A percentile compares a stretch with the other conserved stretches of the same genome.
phyloP scores from a whole-genome alignment of 2,797 vertebrate species.

The Stomatorhinus walkeri region DNA sequence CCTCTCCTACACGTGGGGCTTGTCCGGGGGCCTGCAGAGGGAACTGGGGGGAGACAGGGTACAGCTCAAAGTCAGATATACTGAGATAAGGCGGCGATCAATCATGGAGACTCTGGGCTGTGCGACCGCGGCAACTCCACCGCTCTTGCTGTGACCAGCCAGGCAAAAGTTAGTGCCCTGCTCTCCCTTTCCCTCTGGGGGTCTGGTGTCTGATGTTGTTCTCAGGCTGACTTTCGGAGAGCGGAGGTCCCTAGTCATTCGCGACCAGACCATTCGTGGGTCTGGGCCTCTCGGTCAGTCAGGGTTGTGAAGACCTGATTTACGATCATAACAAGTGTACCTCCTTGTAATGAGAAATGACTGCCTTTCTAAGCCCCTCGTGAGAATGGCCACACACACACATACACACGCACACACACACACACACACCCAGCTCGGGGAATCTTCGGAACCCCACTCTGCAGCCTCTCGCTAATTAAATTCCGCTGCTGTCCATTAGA shows the following conservation, averaged over 20 bases:
- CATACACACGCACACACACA: conserved; percentile 25
- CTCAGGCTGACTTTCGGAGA: background rate
- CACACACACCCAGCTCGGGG: conserved; percentile 29
- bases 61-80: conserved; percentile 75
- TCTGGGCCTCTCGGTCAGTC: background rate
- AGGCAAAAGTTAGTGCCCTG: conserved; percentile 59
- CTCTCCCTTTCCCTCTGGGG: conserved; percentile 1
- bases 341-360: background rate
- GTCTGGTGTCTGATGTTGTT: background rate
- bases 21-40: conserved; percentile 19
- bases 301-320: background rate
- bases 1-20: background rate
- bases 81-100: conserved; percentile 67
- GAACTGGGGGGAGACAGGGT: conserved; percentile 47
- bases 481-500: conserved; percentile 96
- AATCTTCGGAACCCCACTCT: conserved; percentile 51
- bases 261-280: background rate
- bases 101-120: conserved; percentile 58
- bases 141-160: conserved; percentile 51
- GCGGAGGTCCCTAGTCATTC: background rate
- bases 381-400: background rate
- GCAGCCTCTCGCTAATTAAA: conserved; percentile 97
- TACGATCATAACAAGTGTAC: background rate
- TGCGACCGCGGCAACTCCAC: conserved; percentile 36
- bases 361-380: background rate